phyloP scores from a whole-genome alignment of 2,113 vertebrate species.

The Petaurus breviceps region DNA sequence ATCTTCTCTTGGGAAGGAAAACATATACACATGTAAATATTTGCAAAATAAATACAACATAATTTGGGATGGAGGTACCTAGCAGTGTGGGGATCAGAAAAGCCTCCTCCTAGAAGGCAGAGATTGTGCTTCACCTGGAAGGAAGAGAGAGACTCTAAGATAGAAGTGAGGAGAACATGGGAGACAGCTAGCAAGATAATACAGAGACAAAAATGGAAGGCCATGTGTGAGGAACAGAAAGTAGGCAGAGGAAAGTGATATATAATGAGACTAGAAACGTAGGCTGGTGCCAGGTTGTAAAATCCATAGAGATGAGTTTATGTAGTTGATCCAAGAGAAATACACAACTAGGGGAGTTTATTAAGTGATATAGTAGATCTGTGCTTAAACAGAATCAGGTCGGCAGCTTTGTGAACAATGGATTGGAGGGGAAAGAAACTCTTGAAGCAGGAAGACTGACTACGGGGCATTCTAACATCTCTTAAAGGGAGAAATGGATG shows the following conservation, averaged over 20 bases:
- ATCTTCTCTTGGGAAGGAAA: not conserved
- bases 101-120: not conserved
- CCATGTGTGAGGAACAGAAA: not conserved
- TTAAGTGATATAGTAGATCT: not conserved
- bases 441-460: not conserved
- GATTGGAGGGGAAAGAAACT: not conserved
- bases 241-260: not conserved
- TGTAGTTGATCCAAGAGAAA: not conserved
- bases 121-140: not conserved
- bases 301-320: not conserved
- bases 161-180: not conserved
- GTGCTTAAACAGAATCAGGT: constrained; percentile 10
- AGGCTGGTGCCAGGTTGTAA: not conserved
- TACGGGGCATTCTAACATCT: not conserved
- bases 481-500: not conserved
- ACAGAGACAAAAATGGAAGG: not conserved
- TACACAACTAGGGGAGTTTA: not conserved
- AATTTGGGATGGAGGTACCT: not conserved
- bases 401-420: not conserved
- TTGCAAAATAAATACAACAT: not conserved
- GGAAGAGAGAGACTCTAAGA: not conserved
- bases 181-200: not conserved
- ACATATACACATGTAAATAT: not conserved
- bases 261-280: not conserved
- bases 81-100: not conserved